A percentile compares a stretch with the other conserved stretches of the same genome.
phyloP scores from a whole-genome alignment of 2,113 vertebrate species.

The Varanus salvator region DNA sequence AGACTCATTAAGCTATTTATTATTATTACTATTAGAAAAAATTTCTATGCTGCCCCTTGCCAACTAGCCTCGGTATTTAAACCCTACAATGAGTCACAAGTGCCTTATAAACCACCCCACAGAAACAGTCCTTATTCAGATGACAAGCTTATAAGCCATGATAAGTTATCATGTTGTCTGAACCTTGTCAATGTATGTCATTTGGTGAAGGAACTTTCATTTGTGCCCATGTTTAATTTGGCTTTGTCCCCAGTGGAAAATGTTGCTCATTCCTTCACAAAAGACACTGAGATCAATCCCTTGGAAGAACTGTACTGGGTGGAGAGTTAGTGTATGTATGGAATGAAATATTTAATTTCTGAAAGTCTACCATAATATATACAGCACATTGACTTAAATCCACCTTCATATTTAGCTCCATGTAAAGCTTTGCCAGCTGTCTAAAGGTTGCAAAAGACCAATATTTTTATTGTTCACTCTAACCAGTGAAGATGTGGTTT shows the following conservation, averaged over 20 bases:
- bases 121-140: too few species aligned
- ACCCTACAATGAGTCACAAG: too few species aligned
- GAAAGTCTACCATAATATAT: not conserved
- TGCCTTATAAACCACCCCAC: too few species aligned
- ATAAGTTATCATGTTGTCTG: too few species aligned
- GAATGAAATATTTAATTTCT: not conserved
- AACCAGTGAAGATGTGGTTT: not conserved
- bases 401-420: constrained; percentile 12
- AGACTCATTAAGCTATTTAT: too few species aligned
- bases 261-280: not conserved
- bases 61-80: too few species aligned
- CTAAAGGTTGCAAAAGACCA: not conserved
- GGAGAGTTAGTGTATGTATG: not conserved
- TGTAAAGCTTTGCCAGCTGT: constrained; percentile 14
- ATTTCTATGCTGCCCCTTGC: too few species aligned
- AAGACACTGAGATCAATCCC: not conserved
- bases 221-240: rapidly evolving
- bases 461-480: not conserved
- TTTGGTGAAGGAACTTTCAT: not conserved
- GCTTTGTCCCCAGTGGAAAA: not conserved
- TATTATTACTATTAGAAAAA: too few species aligned
- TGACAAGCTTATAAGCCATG: too few species aligned
- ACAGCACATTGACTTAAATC: not conserved
- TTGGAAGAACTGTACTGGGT: not conserved
- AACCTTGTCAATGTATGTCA: not conserved